A percentile compares a stretch with the other conserved stretches of the same genome.
Evolutionary conservation across 2,113 vertebrate genomes (phyloP).

Genomic region (Syngnathus floridae): DNA sequence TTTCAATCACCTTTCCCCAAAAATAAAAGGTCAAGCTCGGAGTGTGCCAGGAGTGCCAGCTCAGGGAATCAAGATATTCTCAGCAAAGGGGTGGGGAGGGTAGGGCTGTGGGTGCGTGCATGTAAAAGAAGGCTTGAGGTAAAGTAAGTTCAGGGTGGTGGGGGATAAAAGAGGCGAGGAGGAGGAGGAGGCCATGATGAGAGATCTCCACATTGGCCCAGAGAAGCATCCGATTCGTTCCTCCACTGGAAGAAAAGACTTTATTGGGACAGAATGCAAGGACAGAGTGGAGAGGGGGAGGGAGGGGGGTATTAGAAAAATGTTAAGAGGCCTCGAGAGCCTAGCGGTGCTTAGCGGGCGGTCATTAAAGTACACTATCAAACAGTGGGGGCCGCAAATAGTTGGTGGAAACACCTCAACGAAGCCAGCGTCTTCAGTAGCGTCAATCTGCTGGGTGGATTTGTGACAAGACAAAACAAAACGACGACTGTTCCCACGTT

Average conservation of each 20-base stretch:
- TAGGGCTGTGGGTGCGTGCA: background rate
- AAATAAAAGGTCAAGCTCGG: constrained; percentile 37
- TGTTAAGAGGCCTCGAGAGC: constrained; percentile 68
- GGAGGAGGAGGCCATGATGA: constrained; percentile 8
- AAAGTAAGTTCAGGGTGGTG: constrained; percentile 20
- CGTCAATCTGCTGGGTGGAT: constrained; percentile 26
- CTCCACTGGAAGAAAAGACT: constrained; percentile 44
- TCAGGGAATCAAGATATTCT: constrained; percentile 35
- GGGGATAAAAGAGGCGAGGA: background rate
- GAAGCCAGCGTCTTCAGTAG: constrained; percentile 25
- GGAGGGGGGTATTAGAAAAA: constrained; percentile 58
- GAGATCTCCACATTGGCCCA: constrained; percentile 23
- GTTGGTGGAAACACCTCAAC: constrained; percentile 16
- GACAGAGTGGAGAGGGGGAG: constrained; percentile 22
- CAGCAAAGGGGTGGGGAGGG: constrained; percentile 15
- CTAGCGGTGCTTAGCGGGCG: constrained; percentile 57
- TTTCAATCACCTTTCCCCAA: constrained; percentile 18
- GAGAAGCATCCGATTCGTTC: constrained; percentile 53
- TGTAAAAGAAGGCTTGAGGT: constrained; percentile 2
- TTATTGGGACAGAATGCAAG: constrained; percentile 48
- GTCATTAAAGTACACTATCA: constrained; percentile 62
- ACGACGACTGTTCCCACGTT: background rate
- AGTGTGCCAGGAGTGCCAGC: constrained; percentile 52
- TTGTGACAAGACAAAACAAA: background rate
- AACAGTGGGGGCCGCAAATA: constrained; percentile 38